These are phyloP conservation scores for Peromyscus attwateri DNA, from an alignment of 2,797 vertebrate genomes.

Conservation along the genomic window DNA sequence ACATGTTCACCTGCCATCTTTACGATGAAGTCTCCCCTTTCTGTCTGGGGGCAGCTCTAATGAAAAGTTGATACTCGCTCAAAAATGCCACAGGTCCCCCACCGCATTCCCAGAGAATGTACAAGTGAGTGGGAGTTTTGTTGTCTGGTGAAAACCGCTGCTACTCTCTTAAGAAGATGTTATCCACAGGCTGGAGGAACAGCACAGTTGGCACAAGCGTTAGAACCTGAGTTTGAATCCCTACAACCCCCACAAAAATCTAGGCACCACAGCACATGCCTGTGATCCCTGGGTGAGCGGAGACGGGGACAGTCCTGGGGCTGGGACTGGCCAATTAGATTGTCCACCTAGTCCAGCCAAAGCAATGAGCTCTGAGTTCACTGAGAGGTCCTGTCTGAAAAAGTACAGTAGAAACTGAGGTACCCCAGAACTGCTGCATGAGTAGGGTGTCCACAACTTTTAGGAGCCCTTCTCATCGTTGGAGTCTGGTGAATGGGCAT, in stretches of 20 bases:
- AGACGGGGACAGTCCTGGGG: neutral
- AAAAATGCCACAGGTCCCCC: neutral
- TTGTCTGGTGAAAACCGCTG: neutral
- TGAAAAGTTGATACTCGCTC: neutral
- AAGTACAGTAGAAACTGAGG: neutral
- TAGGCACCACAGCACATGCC: neutral
- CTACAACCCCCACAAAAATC: neutral
- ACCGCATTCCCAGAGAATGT: neutral
- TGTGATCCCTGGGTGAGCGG: neutral
- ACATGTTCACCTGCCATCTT: neutral
- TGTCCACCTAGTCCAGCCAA: neutral
- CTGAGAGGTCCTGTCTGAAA: neutral
- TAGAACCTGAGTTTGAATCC: neutral
- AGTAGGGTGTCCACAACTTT: neutral
- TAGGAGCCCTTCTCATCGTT: neutral
- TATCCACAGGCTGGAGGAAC: neutral
- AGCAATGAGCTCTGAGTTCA: neutral
- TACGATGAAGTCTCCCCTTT: neutral
- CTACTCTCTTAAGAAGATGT: neutral
- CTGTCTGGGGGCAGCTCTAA: neutral
- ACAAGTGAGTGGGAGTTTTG: neutral
- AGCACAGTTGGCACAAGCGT: neutral
- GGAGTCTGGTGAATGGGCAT: constrained; percentile 25
- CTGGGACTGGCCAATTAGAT: neutral
- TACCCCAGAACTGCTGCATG: neutral